phyloP scores from a whole-genome alignment of 2,113 vertebrate species.

The Prochilodus magdalenae region DNA sequence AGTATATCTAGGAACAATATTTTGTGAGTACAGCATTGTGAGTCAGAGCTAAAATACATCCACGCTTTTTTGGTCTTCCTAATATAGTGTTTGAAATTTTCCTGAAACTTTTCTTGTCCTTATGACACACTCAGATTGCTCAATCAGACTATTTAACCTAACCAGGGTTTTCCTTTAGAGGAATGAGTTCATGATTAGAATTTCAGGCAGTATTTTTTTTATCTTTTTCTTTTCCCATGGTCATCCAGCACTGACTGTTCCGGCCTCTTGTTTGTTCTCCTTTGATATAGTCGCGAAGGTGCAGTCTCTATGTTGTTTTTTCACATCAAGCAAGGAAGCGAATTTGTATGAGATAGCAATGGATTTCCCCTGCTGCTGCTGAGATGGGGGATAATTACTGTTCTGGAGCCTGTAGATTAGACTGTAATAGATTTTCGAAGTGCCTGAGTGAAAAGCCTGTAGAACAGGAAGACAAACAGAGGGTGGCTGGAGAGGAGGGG shows the following conservation, averaged over 20 bases:
- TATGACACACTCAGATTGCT: conserved; percentile 38
- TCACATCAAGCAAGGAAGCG: conserved; percentile 68
- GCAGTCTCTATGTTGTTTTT: conserved; percentile 69
- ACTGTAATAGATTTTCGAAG: conserved; percentile 62
- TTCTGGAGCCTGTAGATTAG: conserved; percentile 63
- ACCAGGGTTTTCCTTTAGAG: conserved; percentile 59
- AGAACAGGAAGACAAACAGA: conserved; percentile 49
- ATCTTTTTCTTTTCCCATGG: conserved; percentile 63
- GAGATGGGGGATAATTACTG: conserved; percentile 76
- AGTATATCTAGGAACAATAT: too few relatives aligned
- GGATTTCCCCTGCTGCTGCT: conserved; percentile 68
- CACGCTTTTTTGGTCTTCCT: too few relatives aligned
- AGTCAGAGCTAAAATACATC: too few relatives aligned
- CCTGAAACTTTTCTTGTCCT: too few relatives aligned
- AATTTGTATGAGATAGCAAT: conserved; percentile 76
- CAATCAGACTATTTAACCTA: conserved; percentile 57
- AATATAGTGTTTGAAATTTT: too few relatives aligned
- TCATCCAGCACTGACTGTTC: conserved; percentile 54
- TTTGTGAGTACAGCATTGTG: too few relatives aligned
- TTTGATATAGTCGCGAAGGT: conserved; percentile 62
- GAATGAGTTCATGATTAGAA: conserved; percentile 58
- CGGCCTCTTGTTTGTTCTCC: conserved; percentile 40
- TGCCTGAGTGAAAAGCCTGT: conserved; percentile 49
- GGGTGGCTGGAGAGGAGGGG: neutral
- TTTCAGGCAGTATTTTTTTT: conserved; percentile 51